Base-by-base conservation (phyloP, 2,797 vertebrate genomes). In the Neopelma chrysocephalum region DNA sequence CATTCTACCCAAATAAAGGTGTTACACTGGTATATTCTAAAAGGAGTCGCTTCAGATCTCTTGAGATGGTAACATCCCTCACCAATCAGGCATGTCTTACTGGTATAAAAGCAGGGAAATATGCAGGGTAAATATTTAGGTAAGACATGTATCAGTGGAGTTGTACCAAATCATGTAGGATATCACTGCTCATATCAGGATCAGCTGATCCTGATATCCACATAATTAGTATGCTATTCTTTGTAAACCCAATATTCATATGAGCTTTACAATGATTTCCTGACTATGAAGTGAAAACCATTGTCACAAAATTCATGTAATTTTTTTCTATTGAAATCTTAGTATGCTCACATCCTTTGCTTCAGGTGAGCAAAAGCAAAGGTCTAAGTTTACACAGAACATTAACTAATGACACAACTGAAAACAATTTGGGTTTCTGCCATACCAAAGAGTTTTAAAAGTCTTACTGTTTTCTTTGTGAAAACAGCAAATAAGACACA, bases 351-450 rank as follows among this genome's bases (percentile, higher is more conserved):
- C 22, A 73, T 51, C 58, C 82, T 32, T 25, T 79, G 47, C 54
- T 79, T 88, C 73, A 76, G 70, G 36, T 40, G 27, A 85, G 22
- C 61, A 76, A 69, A 75, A 81, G 38, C 53, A 77, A 93, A 71
- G 25, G 18, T 48, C 57, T 48, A 77, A 82, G 66, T 54, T 95
- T 65, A 88, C 0, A 4, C 4, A 38, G 40, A 95, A 75, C 43
- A 75, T 71, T 54, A 87, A 79, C 20, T 69, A 72, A 68, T 36
- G 56, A 81, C 69, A 71, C 21, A 80, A 61, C 43, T 11, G 38
- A 90, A 83, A 96, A 62, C 23, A 34, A 76, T 43, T 12, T 47
- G 23, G 11, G 19, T 69, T 91, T 91, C 82, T 79, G 70, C 31
- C 76, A 88, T 13, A 68, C 6, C 17, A 83, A 78, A 83, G 9